These are phyloP conservation scores for Apodemus agrarius DNA, from an alignment of 2,797 vertebrate genomes.

Conservation along the genomic window DNA sequence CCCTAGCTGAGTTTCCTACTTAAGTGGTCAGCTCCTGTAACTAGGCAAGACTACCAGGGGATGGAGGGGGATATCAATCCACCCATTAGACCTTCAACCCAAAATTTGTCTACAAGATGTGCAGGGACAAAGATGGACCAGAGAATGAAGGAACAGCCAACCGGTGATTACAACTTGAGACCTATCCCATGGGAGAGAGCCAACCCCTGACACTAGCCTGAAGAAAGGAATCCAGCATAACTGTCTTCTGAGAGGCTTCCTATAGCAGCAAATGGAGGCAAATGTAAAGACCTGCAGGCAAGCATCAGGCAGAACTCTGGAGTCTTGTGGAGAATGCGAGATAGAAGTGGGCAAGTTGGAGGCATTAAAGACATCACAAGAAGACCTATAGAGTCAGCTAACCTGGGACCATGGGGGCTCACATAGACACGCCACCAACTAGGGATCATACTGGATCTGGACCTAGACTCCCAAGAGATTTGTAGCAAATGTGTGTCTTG, in stretches of 20 bases:
- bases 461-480: background rate
- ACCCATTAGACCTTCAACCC: background rate
- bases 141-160: background rate
- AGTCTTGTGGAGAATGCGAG: background rate
- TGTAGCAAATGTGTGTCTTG: background rate
- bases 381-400: background rate
- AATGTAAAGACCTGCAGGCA: background rate
- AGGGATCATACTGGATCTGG: background rate
- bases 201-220: background rate
- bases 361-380: background rate
- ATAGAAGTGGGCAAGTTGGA: background rate
- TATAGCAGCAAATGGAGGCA: background rate
- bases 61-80: background rate
- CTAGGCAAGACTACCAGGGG: background rate
- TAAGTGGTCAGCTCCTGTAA: too few relatives aligned
- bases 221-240: background rate
- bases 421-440: background rate
- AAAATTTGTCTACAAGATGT: background rate
- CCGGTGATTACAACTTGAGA: background rate
- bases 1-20: too few relatives aligned
- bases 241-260: background rate
- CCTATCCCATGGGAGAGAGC: background rate
- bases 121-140: background rate
- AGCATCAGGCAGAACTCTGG: background rate
- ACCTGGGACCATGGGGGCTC: too few relatives aligned